Base-by-base conservation (phyloP, 2,888 invertebrate genomes). In the Electrophaes corylata region DNA sequence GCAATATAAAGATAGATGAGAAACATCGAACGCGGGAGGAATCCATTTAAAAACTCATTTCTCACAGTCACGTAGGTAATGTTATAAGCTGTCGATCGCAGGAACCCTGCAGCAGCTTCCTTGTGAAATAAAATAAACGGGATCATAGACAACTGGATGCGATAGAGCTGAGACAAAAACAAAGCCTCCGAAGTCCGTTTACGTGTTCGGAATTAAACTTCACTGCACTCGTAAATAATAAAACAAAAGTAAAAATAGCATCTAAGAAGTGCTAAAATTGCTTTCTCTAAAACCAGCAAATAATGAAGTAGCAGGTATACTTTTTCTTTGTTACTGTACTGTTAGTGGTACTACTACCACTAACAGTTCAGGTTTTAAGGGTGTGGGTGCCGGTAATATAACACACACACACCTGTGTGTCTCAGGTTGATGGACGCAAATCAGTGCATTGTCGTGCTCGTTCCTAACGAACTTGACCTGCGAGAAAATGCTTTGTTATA, bases 21-120 rank as follows among this genome's bases (percentile, higher is more conserved):
- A 39, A 60, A 37, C 47, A 50, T 23, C 37, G 56, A 52, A 79
- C 81, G 82, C 72, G 78, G 57, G 56, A 66, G 53, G 83, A 86
- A 86, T 87, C 81, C 72, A 84, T 88, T 85, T 84, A 77, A 82
- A 84, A 85, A 77, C 83, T 84, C 81, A 86, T 88, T 83, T 81
- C 81, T 82, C 77, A 63, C 64, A 73, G 80, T 76, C 81, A 83
- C 80, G 81, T 81, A 75, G 72, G 71, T 72, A 75, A 81, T 71
- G 75, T 71, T 79, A 76, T 80, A 78, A 82, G 80, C 79, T 79
- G 83, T 83, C 84, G 79, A 83, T 79, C 71, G 65, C 57, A 58
- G 18, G 10, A 35, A 54, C 45, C 57, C 54, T 37, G 43, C 43
- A 33, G 40, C 45, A 58, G 50, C 51, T 62, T 64, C 48, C 48